Evolutionary conservation across 2,113 vertebrate genomes (phyloP), one percentile per base, ranked within the genome.

Genomic region (Otolemur garnettii): DNA sequence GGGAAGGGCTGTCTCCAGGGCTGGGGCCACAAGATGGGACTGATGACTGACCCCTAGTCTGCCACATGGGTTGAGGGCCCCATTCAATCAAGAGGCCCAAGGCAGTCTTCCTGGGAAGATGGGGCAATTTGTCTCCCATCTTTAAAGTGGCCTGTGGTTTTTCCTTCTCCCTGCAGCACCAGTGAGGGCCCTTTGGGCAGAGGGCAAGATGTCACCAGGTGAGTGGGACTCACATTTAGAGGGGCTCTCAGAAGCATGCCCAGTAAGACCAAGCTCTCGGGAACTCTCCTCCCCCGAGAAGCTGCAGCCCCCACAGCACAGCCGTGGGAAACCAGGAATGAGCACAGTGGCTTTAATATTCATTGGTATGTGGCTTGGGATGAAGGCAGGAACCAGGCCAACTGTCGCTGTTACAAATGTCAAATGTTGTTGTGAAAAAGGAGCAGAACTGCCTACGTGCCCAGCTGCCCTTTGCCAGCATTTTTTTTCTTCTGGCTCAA

Each of bases 371-470:
- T 85, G 69, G 69, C 79, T 74, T 50, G 68, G 53, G 71, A 93
- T 38, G 91, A 75, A 87, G 83, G 91, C 78, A 68, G 62, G 92
- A 59, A 30, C 53, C 75, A 60, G 86, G 81, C 92, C 90, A 96
- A 93, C 68, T 45, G 35, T 28, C 22, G 57, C 93, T 75, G 45
- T 96, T 91, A 90, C 66, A 96, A 90, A 97, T 64, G 68, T 87
- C 78, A 77, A 95, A 87, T 64, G 80, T 81, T 93, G 78, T 12
- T 89, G 69, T 78, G 86, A 57, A 69, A 87, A 94, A 93, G 24
- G 60, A 91, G 3, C 33, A n/a, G 35, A 71, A 79, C 83, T 92
- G 96, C 95, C 93, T 94, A 62, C 5, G 2, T 91, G 95, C 92
- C 74, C 85, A 45, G 66, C 79, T 84, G 68, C 66, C 89, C 83